Evolutionary conservation across 2,113 vertebrate species (phyloP).

Genomic region (Electrona antarctica): DNA sequence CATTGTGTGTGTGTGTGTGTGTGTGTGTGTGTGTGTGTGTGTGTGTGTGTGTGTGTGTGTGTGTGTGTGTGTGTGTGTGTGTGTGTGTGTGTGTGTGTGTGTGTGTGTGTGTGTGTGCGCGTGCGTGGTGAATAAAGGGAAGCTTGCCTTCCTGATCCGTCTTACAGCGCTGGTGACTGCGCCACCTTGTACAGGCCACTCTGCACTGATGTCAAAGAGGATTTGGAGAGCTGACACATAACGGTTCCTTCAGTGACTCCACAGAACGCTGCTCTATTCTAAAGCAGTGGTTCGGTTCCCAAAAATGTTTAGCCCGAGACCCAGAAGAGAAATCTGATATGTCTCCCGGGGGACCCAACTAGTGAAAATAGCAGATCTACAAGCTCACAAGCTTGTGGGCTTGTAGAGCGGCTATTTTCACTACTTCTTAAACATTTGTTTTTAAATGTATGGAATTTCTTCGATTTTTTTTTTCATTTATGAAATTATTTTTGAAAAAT

Average conservation of each 20-base stretch:
- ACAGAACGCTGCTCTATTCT: too few species aligned
- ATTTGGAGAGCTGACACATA: conserved; percentile 62
- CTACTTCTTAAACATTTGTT: too few species aligned
- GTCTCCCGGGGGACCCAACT: too few species aligned
- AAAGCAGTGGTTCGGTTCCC: too few species aligned
- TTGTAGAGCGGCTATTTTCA: too few species aligned
- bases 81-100: neutral
- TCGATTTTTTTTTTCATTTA: too few species aligned
- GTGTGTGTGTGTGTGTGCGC: neutral
- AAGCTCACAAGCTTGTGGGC: too few species aligned
- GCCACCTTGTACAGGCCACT: conserved; percentile 62
- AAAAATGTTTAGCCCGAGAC: too few species aligned
- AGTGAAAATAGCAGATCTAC: too few species aligned
- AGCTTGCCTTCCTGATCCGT: conserved; percentile 67
- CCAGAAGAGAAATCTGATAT: too few species aligned
- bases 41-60: neutral
- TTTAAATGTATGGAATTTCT: too few species aligned
- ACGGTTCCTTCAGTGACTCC: neutral
- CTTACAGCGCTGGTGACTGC: conserved; percentile 66
- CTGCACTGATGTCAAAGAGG: conserved; percentile 65
- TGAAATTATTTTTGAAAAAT: too few species aligned
- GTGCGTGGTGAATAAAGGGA: conserved; percentile 32
- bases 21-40: neutral
- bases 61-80: neutral
- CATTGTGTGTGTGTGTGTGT: neutral